Evolutionary conservation across 2,113 vertebrate species (phyloP).

Genomic region (Bettongia penicillata): DNA sequence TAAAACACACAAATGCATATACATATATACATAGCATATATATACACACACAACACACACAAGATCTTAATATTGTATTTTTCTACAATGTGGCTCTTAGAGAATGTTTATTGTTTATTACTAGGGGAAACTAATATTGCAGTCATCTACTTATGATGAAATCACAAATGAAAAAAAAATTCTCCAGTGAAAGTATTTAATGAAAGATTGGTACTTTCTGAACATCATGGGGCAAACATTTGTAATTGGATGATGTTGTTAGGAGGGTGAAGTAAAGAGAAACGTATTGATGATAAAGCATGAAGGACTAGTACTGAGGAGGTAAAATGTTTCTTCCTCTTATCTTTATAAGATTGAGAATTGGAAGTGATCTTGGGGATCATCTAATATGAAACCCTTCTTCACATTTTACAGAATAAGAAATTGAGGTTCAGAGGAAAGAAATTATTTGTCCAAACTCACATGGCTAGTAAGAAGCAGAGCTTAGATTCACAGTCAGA

Average conservation of each 20-base stretch:
- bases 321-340: background rate
- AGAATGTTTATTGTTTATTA: background rate
- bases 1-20: background rate
- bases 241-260: background rate
- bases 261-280: background rate
- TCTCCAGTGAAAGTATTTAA: background rate
- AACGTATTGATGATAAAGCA: background rate
- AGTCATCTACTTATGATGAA: background rate
- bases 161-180: background rate
- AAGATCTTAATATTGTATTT: background rate
- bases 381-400: background rate
- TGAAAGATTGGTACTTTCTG: background rate
- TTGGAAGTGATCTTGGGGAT: background rate
- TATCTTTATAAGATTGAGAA: background rate
- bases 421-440: background rate
- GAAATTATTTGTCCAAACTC: background rate
- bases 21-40: too few species aligned
- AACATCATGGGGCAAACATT: background rate
- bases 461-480: background rate
- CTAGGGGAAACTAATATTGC: background rate
- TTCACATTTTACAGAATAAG: background rate
- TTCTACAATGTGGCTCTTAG: background rate
- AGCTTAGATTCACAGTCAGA: background rate
- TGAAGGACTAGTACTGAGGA: background rate
- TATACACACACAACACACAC: too few species aligned